Evolutionary conservation across 2,888 invertebrate genomes (phyloP), one percentile per base, ranked within the genome.

Genomic region (Drosophila flavopinicola): DNA sequence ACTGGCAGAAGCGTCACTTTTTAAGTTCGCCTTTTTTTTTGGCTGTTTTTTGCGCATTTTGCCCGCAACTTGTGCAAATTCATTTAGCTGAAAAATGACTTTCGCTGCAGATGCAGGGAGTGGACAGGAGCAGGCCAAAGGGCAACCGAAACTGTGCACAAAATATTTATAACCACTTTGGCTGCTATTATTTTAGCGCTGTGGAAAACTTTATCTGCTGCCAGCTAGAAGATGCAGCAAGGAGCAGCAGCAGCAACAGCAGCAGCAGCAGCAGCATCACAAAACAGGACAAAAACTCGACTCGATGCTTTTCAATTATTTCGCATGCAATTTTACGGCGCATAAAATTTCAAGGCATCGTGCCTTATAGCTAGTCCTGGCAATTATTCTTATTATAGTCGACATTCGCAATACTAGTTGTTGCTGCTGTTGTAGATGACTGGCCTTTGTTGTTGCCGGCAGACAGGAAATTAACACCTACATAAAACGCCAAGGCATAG

Each of bases 101-200:
- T 83, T 85, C 68, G 84, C 65, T 72, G 87, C 87, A 10, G 5
- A 3, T 20, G 2, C 24, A 32, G 25, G 33, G 33, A 38, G 32
- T 39, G 58, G 44, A 38, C 29, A 33, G 25, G 38, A 49, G 35
- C 24, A 10, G 48, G 47, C 30, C 44, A 47, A 13, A 33, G 69
- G 54, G 33, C 58, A 71, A 48, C 72, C 47, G 67, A 67, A 71
- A 75, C 64, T 61, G 78, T 65, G 66, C 66, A 78, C 79, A 75
- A 83, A 84, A 87, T 86, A 88, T 85, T 85, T 88, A 88, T 88
- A 87, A 85, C 87, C 88, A 74, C 85, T 86, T 83, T 87, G 67
- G 87, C 67, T 75, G 83, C 80, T 85, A 87, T 79, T 79, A 86
- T 87, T 79, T 80, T 60, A 77, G 69, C 57, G 66, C 79, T 61